phyloP scores from a whole-genome alignment of 1,140 invertebrate genomes.

The Drosophila sucinea region DNA sequence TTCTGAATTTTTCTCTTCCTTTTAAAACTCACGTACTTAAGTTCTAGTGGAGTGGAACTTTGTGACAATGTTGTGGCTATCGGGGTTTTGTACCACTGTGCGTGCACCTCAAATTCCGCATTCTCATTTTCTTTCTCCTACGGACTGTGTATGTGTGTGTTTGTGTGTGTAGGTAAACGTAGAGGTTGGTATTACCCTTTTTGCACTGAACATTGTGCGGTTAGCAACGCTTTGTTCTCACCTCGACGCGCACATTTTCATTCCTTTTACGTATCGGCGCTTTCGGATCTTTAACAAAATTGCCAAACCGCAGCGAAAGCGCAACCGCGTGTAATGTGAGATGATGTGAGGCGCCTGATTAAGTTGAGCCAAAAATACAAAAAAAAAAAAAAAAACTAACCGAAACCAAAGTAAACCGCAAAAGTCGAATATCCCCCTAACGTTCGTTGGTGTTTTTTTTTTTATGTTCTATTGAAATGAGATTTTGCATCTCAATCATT shows the following conservation, averaged over 20 bases:
- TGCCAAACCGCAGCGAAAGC: constrained; percentile 71
- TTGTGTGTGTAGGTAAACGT: no score
- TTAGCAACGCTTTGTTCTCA: constrained; percentile 69
- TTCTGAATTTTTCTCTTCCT: no score
- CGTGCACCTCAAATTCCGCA: constrained; percentile 30
- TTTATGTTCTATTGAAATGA: constrained; percentile 18
- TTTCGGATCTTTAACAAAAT: constrained; percentile 77
- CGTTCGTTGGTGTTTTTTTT: background rate
- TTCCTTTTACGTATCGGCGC: constrained; percentile 60
- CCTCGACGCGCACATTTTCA: constrained; percentile 53
- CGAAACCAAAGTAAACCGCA: constrained; percentile 41
- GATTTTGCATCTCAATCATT: constrained; percentile 53
- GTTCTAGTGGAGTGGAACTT: no score
- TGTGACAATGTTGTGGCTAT: background rate
- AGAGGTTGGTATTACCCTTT: constrained; percentile 32
- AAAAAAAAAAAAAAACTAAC: background rate
- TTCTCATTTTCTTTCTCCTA: constrained; percentile 33
- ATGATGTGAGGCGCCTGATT: constrained; percentile 58
- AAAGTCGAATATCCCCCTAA: constrained; percentile 30
- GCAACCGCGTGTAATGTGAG: constrained; percentile 55
- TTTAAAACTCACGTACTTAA: no score
- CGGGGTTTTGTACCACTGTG: constrained; percentile 12
- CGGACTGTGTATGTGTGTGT: background rate
- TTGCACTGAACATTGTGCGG: background rate
- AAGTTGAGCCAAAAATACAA: constrained; percentile 29